Evolutionary conservation across 1,140 invertebrate species (phyloP).

Genomic region (Papilio aristodemus): DNA sequence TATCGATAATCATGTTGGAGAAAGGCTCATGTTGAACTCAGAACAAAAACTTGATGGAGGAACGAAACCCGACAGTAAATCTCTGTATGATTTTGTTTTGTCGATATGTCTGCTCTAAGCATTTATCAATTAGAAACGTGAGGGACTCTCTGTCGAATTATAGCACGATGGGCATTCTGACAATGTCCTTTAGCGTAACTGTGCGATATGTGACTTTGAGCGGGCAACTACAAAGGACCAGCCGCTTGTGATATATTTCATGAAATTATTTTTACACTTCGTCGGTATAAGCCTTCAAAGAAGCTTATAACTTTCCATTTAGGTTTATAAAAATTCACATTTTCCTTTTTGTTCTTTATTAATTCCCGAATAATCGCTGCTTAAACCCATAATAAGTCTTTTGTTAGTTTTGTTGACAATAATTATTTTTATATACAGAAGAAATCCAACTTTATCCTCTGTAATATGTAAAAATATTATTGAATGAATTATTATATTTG

Average conservation of each 20-base stretch:
- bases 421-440: too few relatives aligned
- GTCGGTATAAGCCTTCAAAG: neutral
- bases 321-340: too few relatives aligned
- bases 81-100: slow-evolving; percentile 43
- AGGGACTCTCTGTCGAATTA: slow-evolving; percentile 13
- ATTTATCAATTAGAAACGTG: slow-evolving; percentile 32
- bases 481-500: too few relatives aligned
- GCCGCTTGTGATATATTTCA: slow-evolving; percentile 10
- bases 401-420: too few relatives aligned
- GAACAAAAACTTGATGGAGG: slow-evolving; percentile 45
- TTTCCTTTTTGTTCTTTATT: too few relatives aligned
- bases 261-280: slow-evolving; percentile 3
- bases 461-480: too few relatives aligned
- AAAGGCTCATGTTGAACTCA: slow-evolving; percentile 53
- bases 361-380: too few relatives aligned
- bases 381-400: too few relatives aligned
- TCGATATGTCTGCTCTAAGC: slow-evolving; percentile 30
- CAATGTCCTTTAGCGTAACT: slow-evolving; percentile 28
- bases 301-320: too few relatives aligned
- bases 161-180: slow-evolving; percentile 12
- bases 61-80: slow-evolving; percentile 47
- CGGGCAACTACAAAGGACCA: slow-evolving; percentile 9
- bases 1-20: slow-evolving; percentile 68
- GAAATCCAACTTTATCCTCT: too few relatives aligned
- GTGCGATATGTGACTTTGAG: slow-evolving; percentile 6